phyloP scores from a whole-genome alignment of 1,140 invertebrate species.

The Trachymyrmex cornetzi region DNA sequence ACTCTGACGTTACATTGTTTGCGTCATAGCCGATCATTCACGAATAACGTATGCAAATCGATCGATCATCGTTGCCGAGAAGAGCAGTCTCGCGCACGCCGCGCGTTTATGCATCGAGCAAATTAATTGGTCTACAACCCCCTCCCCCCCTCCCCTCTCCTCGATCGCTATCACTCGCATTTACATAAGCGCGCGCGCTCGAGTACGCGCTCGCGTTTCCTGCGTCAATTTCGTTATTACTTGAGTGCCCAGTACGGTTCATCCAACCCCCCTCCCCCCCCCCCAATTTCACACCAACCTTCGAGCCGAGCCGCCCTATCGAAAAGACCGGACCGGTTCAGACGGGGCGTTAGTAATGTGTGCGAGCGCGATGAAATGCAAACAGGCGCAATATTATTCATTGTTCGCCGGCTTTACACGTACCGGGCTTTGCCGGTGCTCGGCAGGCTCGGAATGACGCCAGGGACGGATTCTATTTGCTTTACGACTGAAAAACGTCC shows the following conservation, averaged over 20 bases:
- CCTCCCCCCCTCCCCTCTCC: not conserved
- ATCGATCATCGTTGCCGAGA: conserved; percentile 71
- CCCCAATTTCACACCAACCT: conserved; percentile 45
- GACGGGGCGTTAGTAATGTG: conserved; percentile 62
- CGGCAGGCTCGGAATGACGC: conserved; percentile 54
- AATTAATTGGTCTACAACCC: conserved; percentile 74
- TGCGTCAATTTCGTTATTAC: conserved; percentile 78
- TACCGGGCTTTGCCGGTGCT: conserved; percentile 49
- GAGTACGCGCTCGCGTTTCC: conserved; percentile 53
- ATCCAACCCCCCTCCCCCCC: conserved; percentile 41
- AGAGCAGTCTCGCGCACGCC: conserved; percentile 67
- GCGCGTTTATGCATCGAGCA: conserved; percentile 66
- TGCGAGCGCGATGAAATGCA: conserved; percentile 66
- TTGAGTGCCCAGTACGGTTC: conserved; percentile 53
- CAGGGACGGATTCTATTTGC: conserved; percentile 58
- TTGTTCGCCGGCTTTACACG: conserved; percentile 55
- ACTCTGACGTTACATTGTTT: not conserved
- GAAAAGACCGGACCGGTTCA: conserved; percentile 61
- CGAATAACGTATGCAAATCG: conserved; percentile 57
- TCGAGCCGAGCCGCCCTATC: conserved; percentile 16
- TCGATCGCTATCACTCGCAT: conserved; percentile 70
- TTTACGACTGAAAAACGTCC: conserved; percentile 54
- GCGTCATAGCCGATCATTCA: conserved; percentile 1
- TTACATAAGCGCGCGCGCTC: conserved; percentile 66
- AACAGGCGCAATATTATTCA: conserved; percentile 62